These are phyloP conservation scores for Anarsia innoxiella DNA, from an alignment of 2,888 invertebrate species.

Conservation along the genomic window DNA sequence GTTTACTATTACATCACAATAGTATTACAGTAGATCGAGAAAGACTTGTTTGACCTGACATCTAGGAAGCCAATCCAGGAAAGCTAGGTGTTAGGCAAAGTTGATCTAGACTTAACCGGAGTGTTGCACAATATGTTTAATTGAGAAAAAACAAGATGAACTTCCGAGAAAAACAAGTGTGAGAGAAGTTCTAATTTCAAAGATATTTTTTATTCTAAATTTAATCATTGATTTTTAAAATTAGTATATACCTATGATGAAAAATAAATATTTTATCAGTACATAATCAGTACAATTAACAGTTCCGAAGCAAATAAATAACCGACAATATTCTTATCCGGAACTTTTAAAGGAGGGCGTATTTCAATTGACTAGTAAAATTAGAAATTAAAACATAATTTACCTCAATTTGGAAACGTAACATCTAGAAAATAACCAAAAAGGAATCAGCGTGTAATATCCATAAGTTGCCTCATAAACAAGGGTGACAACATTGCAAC, in stretches of 20 bases:
- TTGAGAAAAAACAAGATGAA: background rate
- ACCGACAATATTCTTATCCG: too few relatives aligned
- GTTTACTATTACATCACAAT: constrained; percentile 46
- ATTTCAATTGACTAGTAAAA: too few relatives aligned
- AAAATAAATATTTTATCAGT: too few relatives aligned
- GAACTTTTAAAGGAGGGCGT: too few relatives aligned
- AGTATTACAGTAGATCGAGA: constrained; percentile 29
- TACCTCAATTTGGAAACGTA: too few relatives aligned
- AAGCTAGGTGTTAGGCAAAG: constrained; percentile 24
- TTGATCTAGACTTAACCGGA: background rate
- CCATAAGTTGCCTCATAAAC: constrained; percentile 5
- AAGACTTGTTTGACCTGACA: constrained; percentile 26
- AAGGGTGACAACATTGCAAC: constrained; percentile 9
- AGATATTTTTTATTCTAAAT: too few relatives aligned
- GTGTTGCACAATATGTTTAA: constrained; percentile 2
- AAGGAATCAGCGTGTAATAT: background rate
- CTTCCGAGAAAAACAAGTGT: background rate
- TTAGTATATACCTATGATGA: too few relatives aligned
- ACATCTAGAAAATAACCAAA: background rate
- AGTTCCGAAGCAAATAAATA: too few relatives aligned
- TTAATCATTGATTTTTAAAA: too few relatives aligned
- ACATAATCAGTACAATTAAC: too few relatives aligned
- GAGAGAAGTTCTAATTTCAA: too few relatives aligned
- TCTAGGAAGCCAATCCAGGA: constrained; percentile 43
- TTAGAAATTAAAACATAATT: too few relatives aligned